phyloP scores from a whole-genome alignment of 2,888 invertebrate genomes.

The Spisula subtruncata region DNA sequence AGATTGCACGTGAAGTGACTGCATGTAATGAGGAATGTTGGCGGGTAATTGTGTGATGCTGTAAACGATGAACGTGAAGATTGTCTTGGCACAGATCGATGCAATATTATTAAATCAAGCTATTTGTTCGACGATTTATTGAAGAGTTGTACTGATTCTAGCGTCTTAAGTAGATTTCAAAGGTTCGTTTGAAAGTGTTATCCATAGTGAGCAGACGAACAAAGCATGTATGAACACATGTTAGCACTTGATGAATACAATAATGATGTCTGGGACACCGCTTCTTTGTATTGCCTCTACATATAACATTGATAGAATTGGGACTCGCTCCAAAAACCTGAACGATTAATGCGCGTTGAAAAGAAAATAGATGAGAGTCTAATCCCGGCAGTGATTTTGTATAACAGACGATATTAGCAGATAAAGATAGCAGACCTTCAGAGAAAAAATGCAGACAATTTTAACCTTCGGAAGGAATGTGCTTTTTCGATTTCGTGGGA shows the following conservation, averaged over 20 bases:
- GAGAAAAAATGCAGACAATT: conserved; percentile 26
- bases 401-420: conserved; percentile 37
- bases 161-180: conserved; percentile 27
- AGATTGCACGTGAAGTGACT: neutral
- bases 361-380: conserved; percentile 45
- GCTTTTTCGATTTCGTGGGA: conserved; percentile 46
- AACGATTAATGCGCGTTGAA: conserved; percentile 48
- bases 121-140: conserved; percentile 27
- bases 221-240: conserved; percentile 43
- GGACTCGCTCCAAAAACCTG: conserved; percentile 41
- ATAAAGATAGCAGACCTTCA: conserved; percentile 30
- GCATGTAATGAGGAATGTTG: neutral
- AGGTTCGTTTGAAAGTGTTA: conserved; percentile 21
- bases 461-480: conserved; percentile 35
- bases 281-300: conserved; percentile 42
- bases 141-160: conserved; percentile 11
- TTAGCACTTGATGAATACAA: conserved; percentile 48
- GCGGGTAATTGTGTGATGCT: neutral
- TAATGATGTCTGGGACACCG: conserved; percentile 49
- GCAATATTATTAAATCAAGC: neutral
- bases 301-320: conserved; percentile 41
- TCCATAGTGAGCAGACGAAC: conserved; percentile 34
- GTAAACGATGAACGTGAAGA: neutral
- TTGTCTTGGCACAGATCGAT: conserved; percentile 2
- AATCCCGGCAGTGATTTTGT: conserved; percentile 39